Evolutionary conservation across 1,140 invertebrate genomes (phyloP).

Genomic region (Drosophila orena): DNA sequence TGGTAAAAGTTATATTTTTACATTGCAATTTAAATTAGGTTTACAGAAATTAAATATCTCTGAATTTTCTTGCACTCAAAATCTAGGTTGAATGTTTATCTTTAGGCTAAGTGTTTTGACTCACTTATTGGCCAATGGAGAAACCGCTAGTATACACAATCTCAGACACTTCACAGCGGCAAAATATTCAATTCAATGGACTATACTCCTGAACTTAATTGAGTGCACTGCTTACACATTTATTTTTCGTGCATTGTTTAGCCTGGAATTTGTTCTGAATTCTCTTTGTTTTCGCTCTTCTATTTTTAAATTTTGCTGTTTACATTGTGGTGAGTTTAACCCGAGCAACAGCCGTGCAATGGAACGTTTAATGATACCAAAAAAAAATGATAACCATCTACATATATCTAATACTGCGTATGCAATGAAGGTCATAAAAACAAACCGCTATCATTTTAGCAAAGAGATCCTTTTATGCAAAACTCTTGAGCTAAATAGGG

Average conservation of each 20-base stretch:
- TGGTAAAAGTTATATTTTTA: no score
- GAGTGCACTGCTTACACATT: conserved; percentile 37
- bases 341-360: neutral
- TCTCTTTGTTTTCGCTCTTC: conserved; percentile 24
- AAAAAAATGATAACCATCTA: neutral
- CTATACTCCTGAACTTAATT: conserved; percentile 27
- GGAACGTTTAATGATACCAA: neutral
- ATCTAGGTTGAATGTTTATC: neutral
- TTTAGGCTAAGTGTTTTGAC: neutral
- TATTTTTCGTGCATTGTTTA: conserved; percentile 21
- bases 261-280: conserved; percentile 27
- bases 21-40: no score
- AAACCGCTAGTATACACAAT: neutral
- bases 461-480: conserved; percentile 1
- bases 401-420: neutral
- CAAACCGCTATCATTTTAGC: neutral
- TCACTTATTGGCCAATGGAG: neutral
- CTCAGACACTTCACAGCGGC: neutral
- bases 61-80: no score
- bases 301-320: conserved; percentile 46
- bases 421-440: neutral
- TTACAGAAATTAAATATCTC: no score
- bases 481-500: neutral
- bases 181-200: conserved; percentile 2
- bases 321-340: conserved; percentile 33